Percentiles rank a stretch among this genome's conserved stretches.
These are phyloP conservation scores for Andricus grossulariae DNA, from an alignment of 1,140 invertebrate species.

Conservation along the genomic window DNA sequence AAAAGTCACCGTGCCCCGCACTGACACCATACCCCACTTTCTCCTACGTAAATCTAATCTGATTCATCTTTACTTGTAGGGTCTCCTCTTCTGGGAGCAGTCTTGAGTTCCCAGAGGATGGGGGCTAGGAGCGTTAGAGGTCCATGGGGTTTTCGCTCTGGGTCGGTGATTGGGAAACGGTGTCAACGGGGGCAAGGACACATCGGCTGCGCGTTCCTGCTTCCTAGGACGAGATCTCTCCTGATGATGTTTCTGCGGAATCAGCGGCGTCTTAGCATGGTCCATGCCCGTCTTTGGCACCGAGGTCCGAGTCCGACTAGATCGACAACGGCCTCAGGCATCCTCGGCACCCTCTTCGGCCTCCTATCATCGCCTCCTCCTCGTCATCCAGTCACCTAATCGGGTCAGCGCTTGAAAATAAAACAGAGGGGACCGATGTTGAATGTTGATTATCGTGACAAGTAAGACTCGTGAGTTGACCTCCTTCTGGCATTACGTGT, in stretches of 20 bases:
- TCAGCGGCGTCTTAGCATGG: constrained; percentile 71
- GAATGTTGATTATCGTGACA: constrained; percentile 58
- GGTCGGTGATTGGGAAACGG: constrained; percentile 60
- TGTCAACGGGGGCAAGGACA: constrained; percentile 70
- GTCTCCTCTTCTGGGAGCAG: constrained; percentile 58
- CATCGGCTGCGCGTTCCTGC: constrained; percentile 58
- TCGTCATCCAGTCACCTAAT: constrained; percentile 47
- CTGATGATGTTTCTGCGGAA: constrained; percentile 62
- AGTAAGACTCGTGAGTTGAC: constrained; percentile 48
- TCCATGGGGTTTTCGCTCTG: constrained; percentile 52
- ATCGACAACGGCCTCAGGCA: constrained; percentile 52
- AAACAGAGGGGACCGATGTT: constrained; percentile 50
- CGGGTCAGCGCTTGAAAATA: constrained; percentile 40
- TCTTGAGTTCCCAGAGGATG: constrained; percentile 41
- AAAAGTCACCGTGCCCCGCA: too few species aligned
- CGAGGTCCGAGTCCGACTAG: constrained; percentile 53
- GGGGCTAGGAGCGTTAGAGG: background rate
- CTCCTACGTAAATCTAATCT: constrained; percentile 3
- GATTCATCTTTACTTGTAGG: constrained; percentile 64
- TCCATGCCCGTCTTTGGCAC: constrained; percentile 71
- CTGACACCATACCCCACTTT: too few species aligned
- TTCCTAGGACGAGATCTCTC: constrained; percentile 57
- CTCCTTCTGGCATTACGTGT: constrained; percentile 31
- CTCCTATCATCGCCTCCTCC: constrained; percentile 31
- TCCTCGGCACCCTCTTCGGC: constrained; percentile 50